phyloP scores from a whole-genome alignment of 2,888 invertebrate genomes.

The Malthinus flaveolus region DNA sequence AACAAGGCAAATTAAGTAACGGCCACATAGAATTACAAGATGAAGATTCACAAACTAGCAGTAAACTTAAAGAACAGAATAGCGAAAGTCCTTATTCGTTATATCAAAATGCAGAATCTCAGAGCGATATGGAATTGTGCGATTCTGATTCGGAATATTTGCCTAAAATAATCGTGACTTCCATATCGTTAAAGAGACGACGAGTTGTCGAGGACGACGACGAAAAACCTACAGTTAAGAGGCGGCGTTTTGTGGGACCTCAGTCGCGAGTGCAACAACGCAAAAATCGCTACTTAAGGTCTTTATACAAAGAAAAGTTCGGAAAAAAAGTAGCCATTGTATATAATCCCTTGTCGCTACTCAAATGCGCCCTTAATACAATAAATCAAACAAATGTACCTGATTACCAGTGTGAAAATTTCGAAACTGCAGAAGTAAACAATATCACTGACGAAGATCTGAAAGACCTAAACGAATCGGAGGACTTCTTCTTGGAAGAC shows the following conservation, averaged over 20 bases:
- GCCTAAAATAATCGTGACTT: slow-evolving; percentile 7
- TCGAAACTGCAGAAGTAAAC: slow-evolving; percentile 24
- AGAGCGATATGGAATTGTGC: slow-evolving; percentile 43
- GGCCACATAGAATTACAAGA: slow-evolving; percentile 31
- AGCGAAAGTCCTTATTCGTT: slow-evolving; percentile 41
- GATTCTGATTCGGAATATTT: slow-evolving; percentile 33
- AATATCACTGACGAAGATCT: not conserved
- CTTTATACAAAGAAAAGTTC: slow-evolving; percentile 11
- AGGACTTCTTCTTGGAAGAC: slow-evolving; percentile 9
- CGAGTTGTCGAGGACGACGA: not conserved
- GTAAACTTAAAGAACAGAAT: slow-evolving; percentile 42
- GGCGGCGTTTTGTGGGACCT: slow-evolving; percentile 34
- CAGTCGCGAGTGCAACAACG: slow-evolving; percentile 30
- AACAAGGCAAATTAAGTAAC: slow-evolving; percentile 12
- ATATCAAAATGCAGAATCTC: slow-evolving; percentile 34
- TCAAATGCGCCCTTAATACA: slow-evolving; percentile 43
- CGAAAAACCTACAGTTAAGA: slow-evolving; percentile 16
- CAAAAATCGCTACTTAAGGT: slow-evolving; percentile 12
- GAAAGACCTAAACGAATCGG: slow-evolving; percentile 1
- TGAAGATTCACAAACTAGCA: slow-evolving; percentile 47
- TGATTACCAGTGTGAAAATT: slow-evolving; percentile 40
- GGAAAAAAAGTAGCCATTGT: slow-evolving; percentile 15
- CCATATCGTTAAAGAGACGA: slow-evolving; percentile 11
- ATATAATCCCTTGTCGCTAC: slow-evolving; percentile 46
- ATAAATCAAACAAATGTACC: slow-evolving; percentile 47